Evolutionary conservation across 2,113 vertebrate genomes (phyloP), one percentile per base, ranked within the genome.

Genomic region (Thamnaconus septentrionalis): DNA sequence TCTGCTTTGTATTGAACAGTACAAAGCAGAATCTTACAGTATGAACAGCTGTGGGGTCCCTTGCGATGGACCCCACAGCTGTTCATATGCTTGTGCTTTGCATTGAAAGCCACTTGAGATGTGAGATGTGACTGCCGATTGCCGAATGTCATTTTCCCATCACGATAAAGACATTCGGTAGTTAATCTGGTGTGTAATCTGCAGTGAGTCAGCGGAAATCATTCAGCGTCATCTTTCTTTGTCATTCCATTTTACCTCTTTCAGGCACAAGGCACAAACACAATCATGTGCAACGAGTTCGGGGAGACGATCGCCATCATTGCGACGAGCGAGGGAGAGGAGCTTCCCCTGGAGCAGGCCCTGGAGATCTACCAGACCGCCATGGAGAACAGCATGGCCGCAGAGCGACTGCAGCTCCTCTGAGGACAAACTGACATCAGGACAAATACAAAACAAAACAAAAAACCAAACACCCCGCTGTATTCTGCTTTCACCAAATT

Each of bases 301-400:
- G 95, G 94, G 9, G 94, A 96, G 86, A 92, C 95, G 12, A 96
- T 96, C 0, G 94, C 95, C 61, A 95, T 96, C 84, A 95, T 96
- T 0, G 93, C 94, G 89, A 95, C 94, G 0, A 91, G 91, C 0
- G 94, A 95, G 55, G 93, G 93, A 0, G 85, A 84, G 0, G 78
- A 56, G 1, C 86, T 95, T 61, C 92, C 94, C 1, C 87, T 96
- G 41, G 93, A 92, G 57, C 93, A 95, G 78, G 95, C 89, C 46
- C 42, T 90, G 72, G 87, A 92, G 81, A 91, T 92, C 31, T 96
- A 95, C 64, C 94, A 94, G 71, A 93, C 93, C 0, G 93, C 93
- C 0, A 56, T 94, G 69, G 94, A 95, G 71, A 93, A 92, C 53
- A 85, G 89, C n/a, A 69, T 94, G 4, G 86, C 93, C 50, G 78